Evolutionary conservation across 2,888 invertebrate genomes (phyloP), one percentile per base, ranked within the genome.

Genomic region (Globia sparganii): DNA sequence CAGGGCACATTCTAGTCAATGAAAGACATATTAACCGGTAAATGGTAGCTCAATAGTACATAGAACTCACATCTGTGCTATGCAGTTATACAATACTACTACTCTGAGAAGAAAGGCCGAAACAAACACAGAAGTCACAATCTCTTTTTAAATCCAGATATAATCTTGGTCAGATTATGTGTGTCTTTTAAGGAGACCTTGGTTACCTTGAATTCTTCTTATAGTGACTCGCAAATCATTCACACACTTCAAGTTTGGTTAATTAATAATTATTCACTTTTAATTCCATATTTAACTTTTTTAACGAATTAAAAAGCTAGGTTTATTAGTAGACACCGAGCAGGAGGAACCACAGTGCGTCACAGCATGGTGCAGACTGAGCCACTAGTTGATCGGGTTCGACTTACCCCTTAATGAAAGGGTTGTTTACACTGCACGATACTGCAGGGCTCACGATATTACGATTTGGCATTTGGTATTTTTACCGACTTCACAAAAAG

Each of bases 351-450:
- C 81, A 80, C 86, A 83, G 84, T 78, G 76, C 89, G 85, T 69
- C 78, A 88, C 88, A 82, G 88, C 87, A 86, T 83, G 81, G 89
- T 88, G 86, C 89, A 87, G 90, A 94, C 94, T 94, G 92, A 93
- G 90, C 92, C 92, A 94, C 94, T 92, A 89, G 93, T 94, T 93
- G 92, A 91, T 90, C 87, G 86, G 88, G 89, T 89, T 88, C 88
- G 86, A 81, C 88, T 89, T 90, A 88, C 87, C 89, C 86, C 88
- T 92, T 92, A 93, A 93, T 93, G 91, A 93, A 93, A 89, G 91
- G 91, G 89, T 90, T 88, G 88, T 88, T 91, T 89, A 89, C 72
- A 89, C 78, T 77, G 74, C 77, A 85, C 90, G 89, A 90, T 86
- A 81, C n/a, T 80, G 72, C 76, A 69, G 13, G 61, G 72, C 69